Conservation (phyloP, 1,140 invertebrate genomes). For the Drosophila melanica region DNA sequence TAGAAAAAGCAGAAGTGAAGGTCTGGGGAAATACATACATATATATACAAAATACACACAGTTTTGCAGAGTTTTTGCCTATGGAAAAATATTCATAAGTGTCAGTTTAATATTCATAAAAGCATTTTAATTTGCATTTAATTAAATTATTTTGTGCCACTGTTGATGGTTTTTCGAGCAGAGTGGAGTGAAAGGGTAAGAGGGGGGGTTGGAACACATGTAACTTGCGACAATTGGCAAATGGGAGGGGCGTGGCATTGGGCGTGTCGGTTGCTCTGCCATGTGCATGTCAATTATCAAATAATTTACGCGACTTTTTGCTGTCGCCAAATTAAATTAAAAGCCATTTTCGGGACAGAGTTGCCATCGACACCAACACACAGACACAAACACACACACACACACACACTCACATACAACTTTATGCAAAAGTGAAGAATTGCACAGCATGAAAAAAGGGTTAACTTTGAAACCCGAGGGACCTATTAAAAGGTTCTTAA, state of each 20-base stretch:
- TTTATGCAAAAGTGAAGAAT: not conserved
- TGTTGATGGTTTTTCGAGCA: not conserved
- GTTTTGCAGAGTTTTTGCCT: not conserved
- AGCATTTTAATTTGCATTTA: slow-evolving; percentile 77
- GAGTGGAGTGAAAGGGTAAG: too few relatives aligned
- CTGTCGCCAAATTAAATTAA: slow-evolving; percentile 36
- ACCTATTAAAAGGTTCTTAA: slow-evolving; percentile 9
- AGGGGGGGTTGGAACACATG: slow-evolving; percentile 14
- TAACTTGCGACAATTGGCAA: slow-evolving; percentile 10
- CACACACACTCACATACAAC: not conserved
- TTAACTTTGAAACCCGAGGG: slow-evolving; percentile 8
- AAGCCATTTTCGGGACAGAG: slow-evolving; percentile 3
- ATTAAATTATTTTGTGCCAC: slow-evolving; percentile 55
- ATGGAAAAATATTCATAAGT: slow-evolving; percentile 37
- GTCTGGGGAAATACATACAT: not conserved
- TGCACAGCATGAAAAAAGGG: not conserved
- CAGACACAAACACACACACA: too few relatives aligned
- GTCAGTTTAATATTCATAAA: slow-evolving; percentile 69
- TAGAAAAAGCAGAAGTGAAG: not conserved
- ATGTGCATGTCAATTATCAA: slow-evolving; percentile 40
- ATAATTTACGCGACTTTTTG: slow-evolving; percentile 33
- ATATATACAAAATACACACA: not conserved
- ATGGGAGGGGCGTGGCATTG: not conserved
- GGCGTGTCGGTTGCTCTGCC: slow-evolving; percentile 9
- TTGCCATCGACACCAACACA: not conserved